Percentiles rank a stretch among this genome's conserved stretches.
Conservation (phyloP, 2,888 invertebrate genomes). For the Cetonia aurata region DNA sequence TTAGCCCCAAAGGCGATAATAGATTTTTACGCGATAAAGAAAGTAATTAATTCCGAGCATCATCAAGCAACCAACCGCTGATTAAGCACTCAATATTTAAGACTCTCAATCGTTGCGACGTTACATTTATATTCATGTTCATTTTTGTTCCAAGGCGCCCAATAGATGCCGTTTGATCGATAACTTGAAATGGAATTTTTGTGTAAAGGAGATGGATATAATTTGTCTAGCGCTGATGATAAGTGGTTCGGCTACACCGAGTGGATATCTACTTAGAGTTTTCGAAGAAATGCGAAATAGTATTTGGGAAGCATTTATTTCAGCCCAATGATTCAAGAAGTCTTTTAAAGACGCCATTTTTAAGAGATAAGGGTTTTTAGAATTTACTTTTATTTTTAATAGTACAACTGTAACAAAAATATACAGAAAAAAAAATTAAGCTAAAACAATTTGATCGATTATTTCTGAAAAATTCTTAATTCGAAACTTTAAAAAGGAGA, state of each 20-base stretch:
- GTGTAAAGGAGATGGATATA: conserved; percentile 8
- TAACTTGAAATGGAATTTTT: conserved; percentile 12
- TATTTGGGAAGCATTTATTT: too few relatives aligned
- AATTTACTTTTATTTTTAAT: too few relatives aligned
- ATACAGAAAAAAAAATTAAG: too few relatives aligned
- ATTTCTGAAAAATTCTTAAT: too few relatives aligned
- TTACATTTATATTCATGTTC: conserved; percentile 6
- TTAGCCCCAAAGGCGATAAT: neutral
- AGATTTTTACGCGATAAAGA: neutral
- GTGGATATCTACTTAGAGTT: neutral
- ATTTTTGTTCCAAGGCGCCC: conserved; percentile 10
- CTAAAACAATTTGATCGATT: too few relatives aligned
- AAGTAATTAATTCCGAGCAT: conserved; percentile 13
- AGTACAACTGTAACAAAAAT: too few relatives aligned
- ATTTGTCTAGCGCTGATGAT: conserved; percentile 17
- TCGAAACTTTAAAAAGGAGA: too few relatives aligned
- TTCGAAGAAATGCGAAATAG: too few relatives aligned
- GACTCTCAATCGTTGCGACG: conserved; percentile 7
- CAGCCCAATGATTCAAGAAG: too few relatives aligned
- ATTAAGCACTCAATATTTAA: conserved; percentile 24
- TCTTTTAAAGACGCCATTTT: too few relatives aligned
- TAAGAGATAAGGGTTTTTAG: too few relatives aligned
- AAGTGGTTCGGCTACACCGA: conserved; percentile 8
- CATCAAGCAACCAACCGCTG: neutral
- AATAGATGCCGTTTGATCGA: conserved; percentile 7